phyloP scores from a whole-genome alignment of 2,888 invertebrate species.

The Scaptomyza flava region DNA sequence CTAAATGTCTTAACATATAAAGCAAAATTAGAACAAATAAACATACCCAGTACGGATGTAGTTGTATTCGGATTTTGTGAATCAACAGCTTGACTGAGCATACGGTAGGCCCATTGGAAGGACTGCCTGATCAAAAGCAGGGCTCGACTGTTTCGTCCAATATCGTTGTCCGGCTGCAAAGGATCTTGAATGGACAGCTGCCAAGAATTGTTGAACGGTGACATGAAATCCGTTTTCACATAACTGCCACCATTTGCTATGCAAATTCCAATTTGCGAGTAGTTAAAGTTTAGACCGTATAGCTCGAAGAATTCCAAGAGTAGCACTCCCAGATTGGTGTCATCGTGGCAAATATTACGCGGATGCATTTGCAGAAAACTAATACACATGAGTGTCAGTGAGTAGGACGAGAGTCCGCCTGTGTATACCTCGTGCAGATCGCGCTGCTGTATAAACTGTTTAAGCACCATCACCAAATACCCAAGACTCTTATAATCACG shows the following conservation, averaged over 20 bases:
- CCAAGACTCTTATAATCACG: conserved; percentile 94
- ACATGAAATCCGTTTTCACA: conserved; percentile 95
- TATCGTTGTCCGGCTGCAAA: conserved; percentile 96
- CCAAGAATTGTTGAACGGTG: conserved; percentile 92
- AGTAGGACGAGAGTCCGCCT: conserved; percentile 98
- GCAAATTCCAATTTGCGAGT: conserved; percentile 92
- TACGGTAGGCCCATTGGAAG: conserved; percentile 97
- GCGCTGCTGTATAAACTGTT: conserved; percentile 98
- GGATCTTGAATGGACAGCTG: conserved; percentile 99
- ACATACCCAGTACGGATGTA: conserved; percentile 87
- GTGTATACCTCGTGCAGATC: conserved; percentile 99
- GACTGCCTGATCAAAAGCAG: conserved; percentile 90
- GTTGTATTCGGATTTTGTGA: conserved; percentile 85
- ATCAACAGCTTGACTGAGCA: conserved; percentile 90
- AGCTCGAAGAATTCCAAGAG: conserved; percentile 98
- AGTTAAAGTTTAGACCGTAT: conserved; percentile 98
- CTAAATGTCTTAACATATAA: too few relatives aligned
- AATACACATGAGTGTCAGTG: conserved; percentile 98
- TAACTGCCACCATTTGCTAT: conserved; percentile 96
- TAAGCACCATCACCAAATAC: conserved; percentile 97
- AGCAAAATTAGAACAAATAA: background rate
- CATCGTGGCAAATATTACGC: conserved; percentile 89
- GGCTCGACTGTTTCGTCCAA: conserved; percentile 97
- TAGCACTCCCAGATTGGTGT: conserved; percentile 94
- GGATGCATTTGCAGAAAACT: conserved; percentile 98